Percentiles rank a stretch among this genome's conserved stretches.
Evolutionary conservation across 2,888 invertebrate species (phyloP).

Genomic region (Digitonthophagus gazella): DNA sequence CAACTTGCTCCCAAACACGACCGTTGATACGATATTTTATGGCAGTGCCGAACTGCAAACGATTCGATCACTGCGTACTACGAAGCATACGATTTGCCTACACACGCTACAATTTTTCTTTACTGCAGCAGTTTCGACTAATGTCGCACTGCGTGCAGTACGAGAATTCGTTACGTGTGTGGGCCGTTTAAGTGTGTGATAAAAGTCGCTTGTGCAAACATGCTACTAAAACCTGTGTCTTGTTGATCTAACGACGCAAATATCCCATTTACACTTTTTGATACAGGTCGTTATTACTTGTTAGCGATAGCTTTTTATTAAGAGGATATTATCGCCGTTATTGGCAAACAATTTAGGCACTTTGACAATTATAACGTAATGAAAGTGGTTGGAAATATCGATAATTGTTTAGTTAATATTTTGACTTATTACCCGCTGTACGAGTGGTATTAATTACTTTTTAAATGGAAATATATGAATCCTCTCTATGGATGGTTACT

Average conservation of each 20-base stretch:
- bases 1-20: no score
- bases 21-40: no score
- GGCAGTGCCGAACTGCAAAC: no score
- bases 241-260: background rate
- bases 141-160: no score
- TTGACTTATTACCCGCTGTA: no score
- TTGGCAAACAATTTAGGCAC: background rate
- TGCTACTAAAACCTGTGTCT: background rate
- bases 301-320: background rate
- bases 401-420: background rate
- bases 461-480: no score
- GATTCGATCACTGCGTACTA: no score
- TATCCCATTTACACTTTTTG: background rate
- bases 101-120: no score
- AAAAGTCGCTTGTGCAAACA: background rate
- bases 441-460: no score
- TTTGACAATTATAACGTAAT: background rate
- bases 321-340: background rate
- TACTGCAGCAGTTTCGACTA: no score
- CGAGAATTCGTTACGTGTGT: no score
- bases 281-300: background rate
- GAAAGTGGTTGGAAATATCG: background rate
- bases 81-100: no score
- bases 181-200: background rate
- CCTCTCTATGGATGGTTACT: background rate